Conservation (phyloP, 2,797 vertebrate species). For the Garrulus glandarius region DNA sequence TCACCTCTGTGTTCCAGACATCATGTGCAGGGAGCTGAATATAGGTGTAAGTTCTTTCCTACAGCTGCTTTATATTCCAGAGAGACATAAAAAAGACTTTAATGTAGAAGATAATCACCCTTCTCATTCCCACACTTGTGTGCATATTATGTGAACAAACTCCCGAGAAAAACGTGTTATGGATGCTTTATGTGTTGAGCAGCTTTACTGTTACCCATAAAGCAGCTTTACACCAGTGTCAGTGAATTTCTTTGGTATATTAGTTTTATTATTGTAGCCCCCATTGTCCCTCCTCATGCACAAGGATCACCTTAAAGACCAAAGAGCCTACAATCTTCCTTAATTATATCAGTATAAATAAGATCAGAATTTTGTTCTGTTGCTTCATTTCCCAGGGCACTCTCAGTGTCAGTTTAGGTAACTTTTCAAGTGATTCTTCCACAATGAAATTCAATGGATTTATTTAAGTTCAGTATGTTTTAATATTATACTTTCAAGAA, state of each 20-base stretch:
- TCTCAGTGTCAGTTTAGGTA: constrained; percentile 15
- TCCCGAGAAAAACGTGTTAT: not conserved
- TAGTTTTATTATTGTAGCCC: not conserved
- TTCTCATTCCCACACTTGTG: not conserved
- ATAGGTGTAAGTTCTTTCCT: not conserved
- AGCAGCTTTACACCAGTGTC: not conserved
- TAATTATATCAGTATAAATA: constrained; percentile 29
- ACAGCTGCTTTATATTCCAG: constrained; percentile 5
- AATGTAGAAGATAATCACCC: not conserved
- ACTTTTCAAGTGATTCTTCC: constrained; percentile 2
- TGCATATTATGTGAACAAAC: not conserved
- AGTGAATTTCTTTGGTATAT: not conserved
- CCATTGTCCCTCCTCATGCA: not conserved
- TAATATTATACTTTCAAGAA: not conserved
- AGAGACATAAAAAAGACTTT: not conserved
- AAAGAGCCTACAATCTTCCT: not conserved
- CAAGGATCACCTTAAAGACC: not conserved
- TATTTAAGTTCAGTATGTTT: constrained; percentile 6
- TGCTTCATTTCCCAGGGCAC: constrained; percentile 11
- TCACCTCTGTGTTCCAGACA: not conserved
- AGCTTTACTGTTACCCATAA: not conserved
- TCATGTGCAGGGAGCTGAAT: not conserved
- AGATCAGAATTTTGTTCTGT: constrained; percentile 9
- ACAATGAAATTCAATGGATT: not conserved
- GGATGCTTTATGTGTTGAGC: not conserved